Percentiles rank a stretch among this genome's conserved stretches.
Conservation (phyloP, 2,797 vertebrate genomes). For the Galago senegalensis region DNA sequence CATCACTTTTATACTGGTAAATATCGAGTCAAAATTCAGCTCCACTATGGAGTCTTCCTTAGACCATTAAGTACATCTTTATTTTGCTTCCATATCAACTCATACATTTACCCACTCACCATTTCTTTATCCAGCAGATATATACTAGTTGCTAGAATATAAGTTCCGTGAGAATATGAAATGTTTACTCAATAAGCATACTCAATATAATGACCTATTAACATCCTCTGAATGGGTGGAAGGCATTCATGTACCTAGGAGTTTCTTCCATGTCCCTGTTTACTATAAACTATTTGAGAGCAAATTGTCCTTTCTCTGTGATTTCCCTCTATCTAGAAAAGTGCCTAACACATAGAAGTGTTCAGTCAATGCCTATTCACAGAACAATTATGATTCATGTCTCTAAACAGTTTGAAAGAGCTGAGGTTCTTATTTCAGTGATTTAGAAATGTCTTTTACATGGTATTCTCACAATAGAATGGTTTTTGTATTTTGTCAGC, state of each 20-base stretch:
- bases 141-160: background rate
- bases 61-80: background rate
- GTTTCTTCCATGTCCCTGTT: background rate
- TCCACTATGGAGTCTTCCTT: background rate
- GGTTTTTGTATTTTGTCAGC: background rate
- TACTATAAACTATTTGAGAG: background rate
- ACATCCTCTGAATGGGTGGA: background rate
- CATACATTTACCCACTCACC: background rate
- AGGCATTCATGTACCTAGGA: background rate
- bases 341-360: background rate
- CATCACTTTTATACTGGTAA: background rate
- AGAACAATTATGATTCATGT: background rate
- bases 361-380: background rate
- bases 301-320: background rate
- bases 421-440: no score
- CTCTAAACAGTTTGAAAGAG: background rate
- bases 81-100: background rate
- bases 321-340: background rate
- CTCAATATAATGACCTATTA: background rate
- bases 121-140: background rate
- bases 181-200: background rate
- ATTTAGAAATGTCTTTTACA: no score
- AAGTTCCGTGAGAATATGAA: background rate
- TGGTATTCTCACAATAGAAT: no score
- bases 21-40: background rate